Conservation (phyloP, 2,113 vertebrate genomes). For the Galeopterus variegatus region DNA sequence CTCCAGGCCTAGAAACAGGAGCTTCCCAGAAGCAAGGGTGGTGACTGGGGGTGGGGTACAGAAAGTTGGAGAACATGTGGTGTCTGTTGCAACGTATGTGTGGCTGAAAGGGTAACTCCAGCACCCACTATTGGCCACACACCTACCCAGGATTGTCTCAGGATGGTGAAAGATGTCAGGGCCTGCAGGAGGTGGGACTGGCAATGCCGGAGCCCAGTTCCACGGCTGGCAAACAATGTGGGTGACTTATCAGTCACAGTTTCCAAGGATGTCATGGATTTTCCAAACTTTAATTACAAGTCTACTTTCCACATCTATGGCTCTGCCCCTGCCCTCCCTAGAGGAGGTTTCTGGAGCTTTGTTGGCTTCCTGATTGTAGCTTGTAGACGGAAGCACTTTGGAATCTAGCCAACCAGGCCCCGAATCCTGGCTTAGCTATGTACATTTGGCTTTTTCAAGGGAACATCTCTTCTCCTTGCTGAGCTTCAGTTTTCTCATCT, state of each 20-base stretch:
- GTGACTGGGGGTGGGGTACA: not conserved
- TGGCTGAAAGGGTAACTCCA: not conserved
- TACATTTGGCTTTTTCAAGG: not conserved
- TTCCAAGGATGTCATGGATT: conserved; percentile 65
- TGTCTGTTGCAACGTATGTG: not conserved
- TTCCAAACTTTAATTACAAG: conserved; percentile 70
- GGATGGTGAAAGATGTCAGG: not conserved
- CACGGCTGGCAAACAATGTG: not conserved
- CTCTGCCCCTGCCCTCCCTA: not conserved
- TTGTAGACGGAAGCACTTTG: not conserved
- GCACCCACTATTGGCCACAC: not conserved
- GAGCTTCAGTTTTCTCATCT: not conserved
- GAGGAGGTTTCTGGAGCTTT: not conserved
- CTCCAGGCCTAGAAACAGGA: not conserved
- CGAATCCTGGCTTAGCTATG: not conserved
- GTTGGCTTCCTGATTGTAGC: not conserved
- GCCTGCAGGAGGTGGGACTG: not conserved
- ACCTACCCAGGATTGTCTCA: not conserved
- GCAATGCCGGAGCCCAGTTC: not conserved
- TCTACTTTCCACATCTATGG: not conserved
- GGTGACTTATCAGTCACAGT: not conserved
- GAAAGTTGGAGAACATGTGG: not conserved
- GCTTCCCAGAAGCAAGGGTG: not conserved
- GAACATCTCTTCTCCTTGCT: not conserved
- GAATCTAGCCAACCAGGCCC: not conserved